A percentile compares a stretch with the other conserved stretches of the same genome.
Conservation (phyloP, 2,888 invertebrate genomes). For the Neelides folsomi region DNA sequence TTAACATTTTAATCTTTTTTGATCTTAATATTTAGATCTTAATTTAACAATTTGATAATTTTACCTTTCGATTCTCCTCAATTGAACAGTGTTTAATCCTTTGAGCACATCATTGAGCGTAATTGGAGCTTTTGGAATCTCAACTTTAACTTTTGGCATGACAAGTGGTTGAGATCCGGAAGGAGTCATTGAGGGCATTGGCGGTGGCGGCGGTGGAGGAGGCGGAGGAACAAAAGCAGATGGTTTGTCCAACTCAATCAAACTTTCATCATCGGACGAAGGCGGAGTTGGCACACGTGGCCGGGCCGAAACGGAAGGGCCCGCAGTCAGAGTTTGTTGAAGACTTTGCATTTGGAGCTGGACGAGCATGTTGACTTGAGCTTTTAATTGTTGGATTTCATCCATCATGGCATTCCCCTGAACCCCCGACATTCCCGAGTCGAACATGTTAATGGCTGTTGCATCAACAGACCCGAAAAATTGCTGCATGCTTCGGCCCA, state of each 20-base stretch:
- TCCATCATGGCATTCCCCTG: too few species aligned
- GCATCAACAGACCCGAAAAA: too few species aligned
- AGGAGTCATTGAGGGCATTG: conserved; percentile 6
- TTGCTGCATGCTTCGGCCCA: too few species aligned
- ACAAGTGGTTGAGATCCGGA: background rate
- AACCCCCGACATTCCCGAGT: too few species aligned
- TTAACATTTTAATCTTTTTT: too few species aligned
- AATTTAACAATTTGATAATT: too few species aligned
- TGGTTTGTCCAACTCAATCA: background rate
- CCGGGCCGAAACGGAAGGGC: background rate
- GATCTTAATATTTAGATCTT: too few species aligned
- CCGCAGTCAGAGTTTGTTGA: background rate
- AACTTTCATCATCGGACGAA: too few species aligned
- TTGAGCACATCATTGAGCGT: conserved; percentile 27
- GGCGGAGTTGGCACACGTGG: background rate
- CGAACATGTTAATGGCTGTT: too few species aligned
- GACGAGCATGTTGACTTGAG: too few species aligned
- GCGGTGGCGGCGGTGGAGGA: conserved; percentile 12
- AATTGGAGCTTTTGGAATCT: background rate
- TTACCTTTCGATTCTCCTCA: conserved; percentile 22
- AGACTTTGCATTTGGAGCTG: too few species aligned
- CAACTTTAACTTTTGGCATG: background rate
- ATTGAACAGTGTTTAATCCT: conserved; percentile 20
- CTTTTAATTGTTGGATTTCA: too few species aligned
- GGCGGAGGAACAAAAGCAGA: conserved; percentile 3